Base-by-base conservation (phyloP, 2,797 vertebrate genomes). In the Trematomus bernacchii region DNA sequence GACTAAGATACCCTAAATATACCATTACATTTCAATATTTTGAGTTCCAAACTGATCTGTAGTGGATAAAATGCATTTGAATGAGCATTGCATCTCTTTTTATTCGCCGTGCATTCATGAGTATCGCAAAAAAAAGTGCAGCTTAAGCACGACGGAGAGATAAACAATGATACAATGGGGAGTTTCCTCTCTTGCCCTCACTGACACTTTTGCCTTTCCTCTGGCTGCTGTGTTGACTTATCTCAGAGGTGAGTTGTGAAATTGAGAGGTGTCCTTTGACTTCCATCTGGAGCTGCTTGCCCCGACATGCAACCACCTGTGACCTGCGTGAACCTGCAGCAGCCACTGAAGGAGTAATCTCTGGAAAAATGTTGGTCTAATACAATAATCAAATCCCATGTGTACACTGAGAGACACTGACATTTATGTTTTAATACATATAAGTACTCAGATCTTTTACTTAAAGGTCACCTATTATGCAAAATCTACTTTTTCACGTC, bases 231-330 rank as follows among this genome's bases (percentile, higher is more conserved):
- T 44, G 75, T 70, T 6, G 60, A 80, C 79, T 77, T 46, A 73
- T 77, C 79, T 69, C 16, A 42, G 57, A 79, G 73, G 67, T 19
- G 72, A 79, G 65, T 59, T 63, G 76, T 75, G 71, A 83, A 85
- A 84, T 44, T 71, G 79, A 80, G 82, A 79, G 61, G 77, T 78
- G 75, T 85, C 82, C 79, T 85, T 80, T 85, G 83, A 90, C 82
- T 72, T 73, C 82, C 85, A 89, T 79, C 89, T 91, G 86, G 77
- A 85, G 82, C 73, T 75, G 73, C 77, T 83, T 68, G 89, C 69
- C 81, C 76, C 6, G 21, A 84, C 89, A 82, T 60, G 87, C 55
- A 81, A 58, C 81, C 88, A 90, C 77, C 76, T 87, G 77, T 85
- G 90, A 85, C 82, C 82, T 84, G 76, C 37, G 58, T 84, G 73